A percentile compares a stretch with the other conserved stretches of the same genome.
These are phyloP conservation scores for Lophius piscatorius DNA, from an alignment of 2,113 vertebrate genomes.

Conservation along the genomic window DNA sequence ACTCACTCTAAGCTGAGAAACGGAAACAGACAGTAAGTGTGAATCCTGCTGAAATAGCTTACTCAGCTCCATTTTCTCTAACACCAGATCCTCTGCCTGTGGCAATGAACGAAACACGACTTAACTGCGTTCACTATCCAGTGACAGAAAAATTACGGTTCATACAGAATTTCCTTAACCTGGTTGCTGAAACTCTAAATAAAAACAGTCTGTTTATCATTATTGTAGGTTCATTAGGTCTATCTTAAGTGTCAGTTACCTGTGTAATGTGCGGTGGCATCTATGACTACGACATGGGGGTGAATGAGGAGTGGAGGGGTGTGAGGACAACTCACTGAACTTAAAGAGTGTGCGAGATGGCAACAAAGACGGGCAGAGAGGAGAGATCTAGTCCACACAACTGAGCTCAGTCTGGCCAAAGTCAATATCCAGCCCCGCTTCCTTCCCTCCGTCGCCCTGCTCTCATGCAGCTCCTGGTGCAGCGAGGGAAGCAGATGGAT, in stretches of 20 bases:
- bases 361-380: slow-evolving; percentile 32
- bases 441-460: slow-evolving; percentile 40
- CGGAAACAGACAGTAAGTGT: slow-evolving; percentile 19
- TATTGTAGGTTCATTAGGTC: slow-evolving; percentile 53
- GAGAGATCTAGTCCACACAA: slow-evolving; percentile 81
- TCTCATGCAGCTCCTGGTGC: slow-evolving; percentile 50
- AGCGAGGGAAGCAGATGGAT: slow-evolving; percentile 24
- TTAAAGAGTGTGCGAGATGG: slow-evolving; percentile 21
- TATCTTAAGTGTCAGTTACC: slow-evolving; percentile 77
- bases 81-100: slow-evolving; percentile 8
- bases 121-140: slow-evolving; percentile 24
- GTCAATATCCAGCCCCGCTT: slow-evolving; percentile 28
- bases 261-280: slow-evolving; percentile 40
- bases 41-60: slow-evolving; percentile 20
- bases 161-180: slow-evolving; percentile 24
- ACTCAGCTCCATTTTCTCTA: slow-evolving; percentile 23
- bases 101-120: too few species aligned
- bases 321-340: slow-evolving; percentile 34
- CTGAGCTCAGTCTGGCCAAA: slow-evolving; percentile 53
- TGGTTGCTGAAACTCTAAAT: slow-evolving; percentile 53
- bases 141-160: slow-evolving; percentile 5
- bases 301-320: slow-evolving; percentile 20
- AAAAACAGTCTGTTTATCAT: slow-evolving; percentile 58
- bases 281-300: slow-evolving; percentile 35
- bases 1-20: slow-evolving; percentile 17